A percentile compares a stretch with the other conserved stretches of the same genome.
Evolutionary conservation across 2,797 vertebrate genomes (phyloP).

Genomic region (Falco cherrug): DNA sequence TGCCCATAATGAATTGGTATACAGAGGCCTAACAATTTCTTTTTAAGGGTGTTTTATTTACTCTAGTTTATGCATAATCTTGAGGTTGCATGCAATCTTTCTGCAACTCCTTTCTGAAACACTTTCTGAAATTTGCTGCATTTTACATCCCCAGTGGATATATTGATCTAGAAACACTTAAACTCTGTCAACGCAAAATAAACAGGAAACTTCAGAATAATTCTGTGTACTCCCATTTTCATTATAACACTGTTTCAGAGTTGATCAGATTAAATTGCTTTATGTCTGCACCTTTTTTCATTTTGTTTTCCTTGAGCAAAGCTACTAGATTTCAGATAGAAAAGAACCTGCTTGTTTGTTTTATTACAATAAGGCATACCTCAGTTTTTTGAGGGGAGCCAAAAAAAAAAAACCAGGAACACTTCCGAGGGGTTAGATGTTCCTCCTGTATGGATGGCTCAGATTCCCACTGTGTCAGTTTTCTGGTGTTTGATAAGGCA

Average conservation of each 20-base stretch:
- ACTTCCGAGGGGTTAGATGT: slow-evolving; percentile 42
- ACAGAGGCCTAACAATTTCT: background rate
- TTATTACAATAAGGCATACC: background rate
- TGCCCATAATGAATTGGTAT: background rate
- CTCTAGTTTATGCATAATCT: background rate
- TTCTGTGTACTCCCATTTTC: background rate
- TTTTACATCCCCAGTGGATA: background rate
- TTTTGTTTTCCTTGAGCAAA: slow-evolving; percentile 11
- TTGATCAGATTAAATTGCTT: background rate
- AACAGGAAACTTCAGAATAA: background rate
- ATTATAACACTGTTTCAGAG: background rate
- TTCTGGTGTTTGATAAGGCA: slow-evolving; percentile 75
- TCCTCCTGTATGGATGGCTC: slow-evolving; percentile 50
- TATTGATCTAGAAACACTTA: background rate
- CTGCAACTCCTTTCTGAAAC: background rate
- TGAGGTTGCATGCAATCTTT: background rate
- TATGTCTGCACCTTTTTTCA: background rate
- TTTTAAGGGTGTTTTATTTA: slow-evolving; percentile 19
- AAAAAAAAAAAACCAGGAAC: background rate
- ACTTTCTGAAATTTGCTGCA: background rate
- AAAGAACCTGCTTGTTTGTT: background rate
- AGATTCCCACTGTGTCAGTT: slow-evolving; percentile 70
- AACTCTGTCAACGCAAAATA: background rate
- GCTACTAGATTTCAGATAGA: background rate
- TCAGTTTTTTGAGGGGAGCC: background rate